Percentiles rank a stretch among this genome's conserved stretches.
Evolutionary conservation across 2,888 invertebrate genomes (phyloP).

Genomic region (Chorisops tibialis): DNA sequence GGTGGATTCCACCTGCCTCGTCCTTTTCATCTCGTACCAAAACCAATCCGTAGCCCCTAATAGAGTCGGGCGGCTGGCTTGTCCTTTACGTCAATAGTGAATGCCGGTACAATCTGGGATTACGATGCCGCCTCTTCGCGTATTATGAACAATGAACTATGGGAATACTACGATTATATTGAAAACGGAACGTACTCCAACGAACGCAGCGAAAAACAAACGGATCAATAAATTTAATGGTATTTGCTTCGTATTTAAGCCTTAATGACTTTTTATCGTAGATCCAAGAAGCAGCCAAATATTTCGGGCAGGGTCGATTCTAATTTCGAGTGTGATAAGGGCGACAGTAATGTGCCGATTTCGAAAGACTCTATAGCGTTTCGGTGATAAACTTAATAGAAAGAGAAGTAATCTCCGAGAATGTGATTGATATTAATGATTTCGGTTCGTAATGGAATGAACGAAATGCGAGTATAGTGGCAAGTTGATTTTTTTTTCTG

Average conservation of each 20-base stretch:
- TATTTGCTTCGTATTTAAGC: slow-evolving; percentile 31
- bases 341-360: neutral
- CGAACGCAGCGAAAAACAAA: slow-evolving; percentile 24
- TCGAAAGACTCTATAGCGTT: neutral
- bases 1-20: no score
- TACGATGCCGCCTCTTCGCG: no score
- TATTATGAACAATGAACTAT: no score
- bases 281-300: neutral
- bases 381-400: slow-evolving; percentile 21
- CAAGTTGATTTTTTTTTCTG: slow-evolving; percentile 24
- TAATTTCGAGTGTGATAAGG: neutral
- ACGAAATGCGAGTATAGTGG: slow-evolving; percentile 10
- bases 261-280: slow-evolving; percentile 32
- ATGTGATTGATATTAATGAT: slow-evolving; percentile 34
- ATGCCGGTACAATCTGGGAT: no score
- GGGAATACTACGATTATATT: no score
- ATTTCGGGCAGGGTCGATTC: neutral
- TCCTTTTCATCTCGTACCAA: no score
- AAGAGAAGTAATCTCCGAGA: slow-evolving; percentile 26
- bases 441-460: slow-evolving; percentile 16
- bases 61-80: no score
- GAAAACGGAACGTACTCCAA: no score
- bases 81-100: no score
- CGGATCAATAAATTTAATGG: slow-evolving; percentile 32
- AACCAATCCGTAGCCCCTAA: no score